Percentiles rank a stretch among this genome's conserved stretches.
Conservation (phyloP, 2,888 invertebrate genomes). For the Corbicula japonica region DNA sequence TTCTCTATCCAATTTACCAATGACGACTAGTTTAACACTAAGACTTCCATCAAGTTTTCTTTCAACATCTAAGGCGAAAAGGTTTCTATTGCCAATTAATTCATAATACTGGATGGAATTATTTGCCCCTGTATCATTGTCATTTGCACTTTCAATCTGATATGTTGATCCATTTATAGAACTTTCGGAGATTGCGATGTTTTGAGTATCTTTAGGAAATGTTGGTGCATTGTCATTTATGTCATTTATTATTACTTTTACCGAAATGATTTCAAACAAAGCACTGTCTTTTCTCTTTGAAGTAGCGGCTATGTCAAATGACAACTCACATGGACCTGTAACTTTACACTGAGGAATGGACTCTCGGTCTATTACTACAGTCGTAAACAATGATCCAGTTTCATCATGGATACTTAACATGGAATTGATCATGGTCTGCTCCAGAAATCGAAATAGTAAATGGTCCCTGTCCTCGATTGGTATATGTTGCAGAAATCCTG, state of each 20-base stretch:
- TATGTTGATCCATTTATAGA: conserved; percentile 67
- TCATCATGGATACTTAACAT: conserved; percentile 64
- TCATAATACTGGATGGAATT: conserved; percentile 78
- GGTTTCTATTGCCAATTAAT: conserved; percentile 64
- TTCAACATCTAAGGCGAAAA: conserved; percentile 74
- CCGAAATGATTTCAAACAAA: conserved; percentile 71
- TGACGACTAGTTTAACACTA: conserved; percentile 73
- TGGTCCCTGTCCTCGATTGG: conserved; percentile 44
- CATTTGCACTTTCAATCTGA: conserved; percentile 70
- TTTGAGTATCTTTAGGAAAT: conserved; percentile 69
- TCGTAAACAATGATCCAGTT: conserved; percentile 65
- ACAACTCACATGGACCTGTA: conserved; percentile 66
- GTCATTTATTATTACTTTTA: conserved; percentile 74
- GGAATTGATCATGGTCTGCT: conserved; percentile 61
- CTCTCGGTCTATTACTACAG: conserved; percentile 68
- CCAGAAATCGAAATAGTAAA: conserved; percentile 58
- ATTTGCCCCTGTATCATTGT: conserved; percentile 73
- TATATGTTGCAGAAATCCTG: conserved; percentile 51
- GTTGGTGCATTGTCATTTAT: conserved; percentile 77
- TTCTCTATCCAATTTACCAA: conserved; percentile 76
- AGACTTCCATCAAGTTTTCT: conserved; percentile 77
- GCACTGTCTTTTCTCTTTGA: conserved; percentile 57
- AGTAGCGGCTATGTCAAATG: conserved; percentile 75
- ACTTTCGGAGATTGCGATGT: conserved; percentile 72
- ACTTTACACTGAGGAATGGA: conserved; percentile 59